Evolutionary conservation across 2,113 vertebrate genomes (phyloP).

Genomic region (Ranitomeya variabilis): DNA sequence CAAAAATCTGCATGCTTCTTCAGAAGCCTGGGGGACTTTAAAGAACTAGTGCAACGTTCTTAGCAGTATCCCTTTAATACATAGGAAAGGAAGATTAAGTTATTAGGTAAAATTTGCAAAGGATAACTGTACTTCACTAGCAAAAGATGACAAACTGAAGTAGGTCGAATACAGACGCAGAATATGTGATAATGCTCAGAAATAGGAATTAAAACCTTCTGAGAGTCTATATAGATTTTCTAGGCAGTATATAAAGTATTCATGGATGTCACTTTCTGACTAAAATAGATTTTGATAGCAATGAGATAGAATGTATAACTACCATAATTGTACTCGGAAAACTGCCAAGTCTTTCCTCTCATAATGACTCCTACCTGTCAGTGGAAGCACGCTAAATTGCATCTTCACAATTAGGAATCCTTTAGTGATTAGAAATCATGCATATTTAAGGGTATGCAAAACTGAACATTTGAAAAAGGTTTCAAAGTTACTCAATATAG

Average conservation of each 20-base stretch:
- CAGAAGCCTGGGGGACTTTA: background rate
- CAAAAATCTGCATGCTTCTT: background rate
- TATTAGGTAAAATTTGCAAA: slow-evolving; percentile 14
- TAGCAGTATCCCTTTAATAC: background rate
- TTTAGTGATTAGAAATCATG: slow-evolving; percentile 69
- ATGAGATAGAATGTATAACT: slow-evolving; percentile 46
- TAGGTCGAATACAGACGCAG: background rate
- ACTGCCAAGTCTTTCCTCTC: slow-evolving; percentile 63
- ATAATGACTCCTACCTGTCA: slow-evolving; percentile 69
- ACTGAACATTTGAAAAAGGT: slow-evolving; percentile 64
- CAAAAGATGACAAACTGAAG: background rate
- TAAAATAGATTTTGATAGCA: slow-evolving; percentile 7
- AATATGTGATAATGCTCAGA: background rate
- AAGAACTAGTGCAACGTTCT: background rate
- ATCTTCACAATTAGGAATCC: slow-evolving; percentile 71
- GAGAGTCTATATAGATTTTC: background rate
- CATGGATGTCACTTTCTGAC: background rate
- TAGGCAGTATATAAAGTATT: background rate
- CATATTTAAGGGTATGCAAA: slow-evolving; percentile 70
- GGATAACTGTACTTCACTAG: background rate
- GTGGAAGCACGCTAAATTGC: slow-evolving; percentile 61
- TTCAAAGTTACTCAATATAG: slow-evolving; percentile 20
- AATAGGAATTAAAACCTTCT: background rate
- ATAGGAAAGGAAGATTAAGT: background rate
- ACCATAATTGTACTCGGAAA: slow-evolving; percentile 64